These are phyloP conservation scores for Chunga burmeisteri DNA, from an alignment of 2,113 vertebrate genomes.

Conservation along the genomic window DNA sequence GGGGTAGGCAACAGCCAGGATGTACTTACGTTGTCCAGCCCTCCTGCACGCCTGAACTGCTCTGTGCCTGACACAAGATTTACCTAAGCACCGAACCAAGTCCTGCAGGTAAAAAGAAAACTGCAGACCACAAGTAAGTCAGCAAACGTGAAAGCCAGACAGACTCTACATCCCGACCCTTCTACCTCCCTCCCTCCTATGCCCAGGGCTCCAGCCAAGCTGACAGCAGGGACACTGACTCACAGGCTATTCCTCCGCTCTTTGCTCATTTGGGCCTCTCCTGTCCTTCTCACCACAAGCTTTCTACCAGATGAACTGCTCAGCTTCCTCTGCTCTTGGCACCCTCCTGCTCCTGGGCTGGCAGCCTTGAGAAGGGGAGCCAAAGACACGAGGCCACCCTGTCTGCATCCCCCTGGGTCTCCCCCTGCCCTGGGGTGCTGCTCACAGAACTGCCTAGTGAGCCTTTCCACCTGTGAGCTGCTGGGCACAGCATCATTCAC, in stretches of 20 bases:
- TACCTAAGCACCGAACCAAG: neutral
- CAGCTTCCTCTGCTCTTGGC: accelerated
- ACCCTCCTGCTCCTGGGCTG: neutral
- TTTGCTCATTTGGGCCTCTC: neutral
- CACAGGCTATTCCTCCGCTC: neutral
- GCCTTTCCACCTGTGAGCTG: neutral
- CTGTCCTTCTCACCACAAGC: neutral
- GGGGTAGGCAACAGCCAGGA: neutral
- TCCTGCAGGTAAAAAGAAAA: neutral
- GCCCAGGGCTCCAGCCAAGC: neutral
- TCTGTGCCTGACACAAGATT: neutral
- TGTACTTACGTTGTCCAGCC: neutral
- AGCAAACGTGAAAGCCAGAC: neutral
- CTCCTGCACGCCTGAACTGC: neutral
- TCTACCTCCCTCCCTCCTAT: neutral
- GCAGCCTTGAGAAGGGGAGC: neutral
- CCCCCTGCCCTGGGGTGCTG: neutral
- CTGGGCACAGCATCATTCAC: neutral
- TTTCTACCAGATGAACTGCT: neutral
- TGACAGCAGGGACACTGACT: slow-evolving; percentile 5
- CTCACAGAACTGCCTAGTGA: neutral
- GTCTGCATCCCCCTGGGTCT: neutral
- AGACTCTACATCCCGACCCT: neutral
- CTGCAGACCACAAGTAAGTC: neutral
- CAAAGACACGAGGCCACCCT: neutral